Evolutionary conservation across 2,888 invertebrate species (phyloP).

Genomic region (Perdita meconis): DNA sequence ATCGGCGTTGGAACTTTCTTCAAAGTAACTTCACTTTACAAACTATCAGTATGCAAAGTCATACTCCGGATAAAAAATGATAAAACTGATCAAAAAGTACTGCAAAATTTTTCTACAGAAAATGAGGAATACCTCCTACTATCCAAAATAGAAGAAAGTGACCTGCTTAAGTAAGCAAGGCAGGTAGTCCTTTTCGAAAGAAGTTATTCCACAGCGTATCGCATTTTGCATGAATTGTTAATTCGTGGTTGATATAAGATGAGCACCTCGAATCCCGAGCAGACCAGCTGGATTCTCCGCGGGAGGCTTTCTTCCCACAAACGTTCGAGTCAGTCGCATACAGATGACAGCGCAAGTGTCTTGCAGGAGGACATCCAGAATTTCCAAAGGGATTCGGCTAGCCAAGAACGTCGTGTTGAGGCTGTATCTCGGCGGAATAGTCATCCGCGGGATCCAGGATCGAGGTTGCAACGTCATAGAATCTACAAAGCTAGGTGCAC

Average conservation of each 20-base stretch:
- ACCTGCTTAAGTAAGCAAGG: too few species aligned
- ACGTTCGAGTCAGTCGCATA: conserved; percentile 57
- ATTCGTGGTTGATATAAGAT: conserved; percentile 13
- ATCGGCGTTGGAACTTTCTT: too few species aligned
- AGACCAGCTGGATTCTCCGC: conserved; percentile 42
- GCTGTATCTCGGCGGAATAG: conserved; percentile 50
- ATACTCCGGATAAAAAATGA: too few species aligned
- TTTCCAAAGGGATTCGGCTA: conserved; percentile 76
- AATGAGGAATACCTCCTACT: too few species aligned
- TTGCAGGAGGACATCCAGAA: conserved; percentile 72
- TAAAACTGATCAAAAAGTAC: too few species aligned
- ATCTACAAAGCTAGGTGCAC: conserved; percentile 50
- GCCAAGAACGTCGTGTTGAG: conserved; percentile 68
- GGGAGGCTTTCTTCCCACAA: conserved; percentile 63
- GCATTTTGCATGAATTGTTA: not conserved
- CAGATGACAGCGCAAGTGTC: conserved; percentile 62
- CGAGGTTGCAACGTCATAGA: conserved; percentile 60
- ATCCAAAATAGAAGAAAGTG: too few species aligned
- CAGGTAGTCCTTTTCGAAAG: too few species aligned
- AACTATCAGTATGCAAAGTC: too few species aligned
- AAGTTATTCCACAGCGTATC: not conserved
- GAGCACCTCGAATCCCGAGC: conserved; percentile 32
- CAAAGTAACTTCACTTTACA: too few species aligned
- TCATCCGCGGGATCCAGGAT: conserved; percentile 48
- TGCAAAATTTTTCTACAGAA: too few species aligned